Evolutionary conservation across 2,797 vertebrate species (phyloP).

Genomic region (Morus bassanus): DNA sequence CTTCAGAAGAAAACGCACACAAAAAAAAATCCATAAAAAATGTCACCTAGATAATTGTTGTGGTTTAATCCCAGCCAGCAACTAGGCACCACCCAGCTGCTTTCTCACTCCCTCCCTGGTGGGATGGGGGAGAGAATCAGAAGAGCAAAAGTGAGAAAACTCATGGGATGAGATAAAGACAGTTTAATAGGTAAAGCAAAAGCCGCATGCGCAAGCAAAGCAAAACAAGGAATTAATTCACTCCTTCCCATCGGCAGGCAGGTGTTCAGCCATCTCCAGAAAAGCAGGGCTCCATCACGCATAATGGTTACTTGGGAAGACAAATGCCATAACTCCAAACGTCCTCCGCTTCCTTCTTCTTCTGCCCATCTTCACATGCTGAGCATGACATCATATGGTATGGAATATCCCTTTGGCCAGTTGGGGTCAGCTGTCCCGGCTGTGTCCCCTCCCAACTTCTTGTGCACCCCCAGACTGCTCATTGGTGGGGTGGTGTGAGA

Average conservation of each 20-base stretch:
- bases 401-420: not conserved
- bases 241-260: accelerated
- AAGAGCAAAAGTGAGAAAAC: not conserved
- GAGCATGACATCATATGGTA: not conserved
- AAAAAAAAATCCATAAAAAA: not conserved
- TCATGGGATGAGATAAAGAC: not conserved
- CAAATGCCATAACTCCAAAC: accelerated
- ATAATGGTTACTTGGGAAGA: not conserved
- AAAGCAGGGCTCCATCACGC: not conserved
- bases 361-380: not conserved
- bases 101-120: not conserved
- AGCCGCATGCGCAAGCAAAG: accelerated
- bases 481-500: not conserved
- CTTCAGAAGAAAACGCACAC: not conserved
- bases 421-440: not conserved
- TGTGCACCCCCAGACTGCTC: not conserved
- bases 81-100: not conserved
- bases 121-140: not conserved
- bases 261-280: not conserved
- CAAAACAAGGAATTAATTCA: not conserved
- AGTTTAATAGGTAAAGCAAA: not conserved
- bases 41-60: not conserved
- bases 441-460: not conserved
- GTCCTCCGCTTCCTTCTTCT: not conserved
- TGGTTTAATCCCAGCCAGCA: not conserved